Evolutionary conservation across 2,888 invertebrate genomes (phyloP).

Genomic region (Metallyticus violacea): DNA sequence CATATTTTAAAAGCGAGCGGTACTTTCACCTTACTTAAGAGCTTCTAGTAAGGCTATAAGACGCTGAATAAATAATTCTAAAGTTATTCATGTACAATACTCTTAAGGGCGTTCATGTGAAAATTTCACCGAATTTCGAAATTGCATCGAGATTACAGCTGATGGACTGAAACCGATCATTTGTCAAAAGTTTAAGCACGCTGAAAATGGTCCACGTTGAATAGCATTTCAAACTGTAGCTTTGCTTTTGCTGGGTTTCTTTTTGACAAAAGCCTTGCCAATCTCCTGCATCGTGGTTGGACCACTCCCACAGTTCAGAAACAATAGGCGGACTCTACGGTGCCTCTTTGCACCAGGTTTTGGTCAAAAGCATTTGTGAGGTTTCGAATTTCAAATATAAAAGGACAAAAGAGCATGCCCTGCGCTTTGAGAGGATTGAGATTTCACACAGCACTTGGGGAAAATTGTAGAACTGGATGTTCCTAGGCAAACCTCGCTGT

Average conservation of each 20-base stretch:
- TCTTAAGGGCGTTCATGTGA: too few species aligned
- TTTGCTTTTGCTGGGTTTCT: not conserved
- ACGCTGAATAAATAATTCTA: too few species aligned
- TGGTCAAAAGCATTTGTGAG: not conserved
- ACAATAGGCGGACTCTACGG: not conserved
- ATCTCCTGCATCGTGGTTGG: too few species aligned
- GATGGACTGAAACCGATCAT: not conserved
- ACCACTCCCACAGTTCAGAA: not conserved
- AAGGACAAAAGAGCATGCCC: not conserved
- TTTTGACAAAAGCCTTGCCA: not conserved
- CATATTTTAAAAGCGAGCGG: too few species aligned
- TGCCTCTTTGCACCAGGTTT: not conserved
- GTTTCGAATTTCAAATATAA: not conserved
- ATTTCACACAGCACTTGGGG: not conserved
- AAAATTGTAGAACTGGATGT: too few species aligned
- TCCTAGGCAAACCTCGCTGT: not conserved
- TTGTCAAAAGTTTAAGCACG: not conserved
- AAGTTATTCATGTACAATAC: too few species aligned
- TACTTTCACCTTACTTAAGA: too few species aligned
- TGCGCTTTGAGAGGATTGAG: not conserved
- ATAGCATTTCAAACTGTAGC: not conserved
- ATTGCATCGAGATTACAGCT: not conserved
- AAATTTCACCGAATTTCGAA: too few species aligned
- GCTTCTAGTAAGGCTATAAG: too few species aligned
- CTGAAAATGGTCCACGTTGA: not conserved